These are phyloP conservation scores for Drosophila cognata DNA, from an alignment of 2,888 invertebrate genomes.

Conservation along the genomic window DNA sequence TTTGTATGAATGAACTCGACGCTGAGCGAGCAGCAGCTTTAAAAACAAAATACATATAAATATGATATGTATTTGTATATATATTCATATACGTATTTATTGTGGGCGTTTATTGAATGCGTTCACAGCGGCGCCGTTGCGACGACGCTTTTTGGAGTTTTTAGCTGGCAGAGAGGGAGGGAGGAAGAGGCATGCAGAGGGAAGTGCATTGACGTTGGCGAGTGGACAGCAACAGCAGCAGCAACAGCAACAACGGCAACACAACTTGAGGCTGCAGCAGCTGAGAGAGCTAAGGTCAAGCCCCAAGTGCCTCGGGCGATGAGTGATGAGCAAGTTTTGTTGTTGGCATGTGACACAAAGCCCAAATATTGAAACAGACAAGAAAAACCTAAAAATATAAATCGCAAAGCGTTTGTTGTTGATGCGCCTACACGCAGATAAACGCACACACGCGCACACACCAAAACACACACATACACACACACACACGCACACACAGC, in stretches of 20 bases:
- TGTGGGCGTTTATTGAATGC: constrained; percentile 69
- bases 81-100: constrained; percentile 35
- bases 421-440: constrained; percentile 62
- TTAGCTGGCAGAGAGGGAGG: constrained; percentile 17
- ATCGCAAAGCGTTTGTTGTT: constrained; percentile 54
- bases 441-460: constrained; percentile 54
- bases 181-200: neutral
- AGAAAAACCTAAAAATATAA: constrained; percentile 62
- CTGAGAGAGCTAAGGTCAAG: constrained; percentile 69
- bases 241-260: neutral
- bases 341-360: constrained; percentile 49
- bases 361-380: constrained; percentile 49
- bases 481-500: constrained; percentile 29
- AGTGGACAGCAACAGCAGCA: constrained; percentile 40
- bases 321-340: constrained; percentile 52
- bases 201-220: constrained; percentile 72
- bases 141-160: constrained; percentile 57
- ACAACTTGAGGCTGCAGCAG: constrained; percentile 17
- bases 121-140: constrained; percentile 67
- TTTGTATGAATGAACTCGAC: constrained; percentile 66
- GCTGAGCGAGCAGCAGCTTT: constrained; percentile 35
- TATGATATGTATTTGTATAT: neutral
- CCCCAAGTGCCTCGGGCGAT: constrained; percentile 45
- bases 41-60: constrained; percentile 35
- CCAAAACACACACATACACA: constrained; percentile 21